Conservation (phyloP, 2,797 vertebrate species). For the Enteromius paludinosus region DNA sequence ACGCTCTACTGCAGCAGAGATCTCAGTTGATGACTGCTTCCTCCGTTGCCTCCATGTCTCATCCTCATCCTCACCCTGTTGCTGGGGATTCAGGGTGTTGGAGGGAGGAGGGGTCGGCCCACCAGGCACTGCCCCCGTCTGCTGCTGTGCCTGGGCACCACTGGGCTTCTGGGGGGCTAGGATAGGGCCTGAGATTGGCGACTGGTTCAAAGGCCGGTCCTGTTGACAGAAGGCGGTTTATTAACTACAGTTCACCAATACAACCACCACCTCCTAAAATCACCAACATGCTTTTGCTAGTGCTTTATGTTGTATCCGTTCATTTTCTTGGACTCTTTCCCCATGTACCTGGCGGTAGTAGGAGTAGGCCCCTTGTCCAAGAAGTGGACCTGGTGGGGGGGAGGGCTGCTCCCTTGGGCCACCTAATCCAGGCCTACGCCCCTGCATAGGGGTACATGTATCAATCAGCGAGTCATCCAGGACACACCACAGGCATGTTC, state of each 20-base stretch:
- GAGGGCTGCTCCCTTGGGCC: conserved; percentile 80
- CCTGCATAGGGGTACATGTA: conserved; percentile 78
- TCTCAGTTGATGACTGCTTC: conserved; percentile 90
- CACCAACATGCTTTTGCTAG: conserved; percentile 10
- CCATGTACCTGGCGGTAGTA: conserved; percentile 78
- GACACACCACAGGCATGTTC: conserved; percentile 23
- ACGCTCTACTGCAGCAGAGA: conserved; percentile 90
- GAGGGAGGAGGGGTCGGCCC: conserved; percentile 69
- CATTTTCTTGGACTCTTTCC: conserved; percentile 53
- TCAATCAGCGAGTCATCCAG: conserved; percentile 52
- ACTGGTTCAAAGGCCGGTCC: conserved; percentile 77
- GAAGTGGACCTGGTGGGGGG: conserved; percentile 79
- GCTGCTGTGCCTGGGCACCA: conserved; percentile 68
- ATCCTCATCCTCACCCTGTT: conserved; percentile 87
- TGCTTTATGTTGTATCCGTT: conserved; percentile 21
- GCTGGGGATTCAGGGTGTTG: conserved; percentile 65
- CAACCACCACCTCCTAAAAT: neutral
- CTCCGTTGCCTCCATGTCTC: conserved; percentile 93
- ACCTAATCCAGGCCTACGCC: conserved; percentile 80
- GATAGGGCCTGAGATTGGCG: conserved; percentile 42
- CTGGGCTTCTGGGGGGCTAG: conserved; percentile 67
- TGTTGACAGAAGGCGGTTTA: conserved; percentile 48
- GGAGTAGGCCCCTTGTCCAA: conserved; percentile 79
- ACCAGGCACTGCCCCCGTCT: conserved; percentile 61
- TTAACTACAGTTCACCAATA: neutral